Percentiles rank a stretch among this genome's conserved stretches.
phyloP scores from a whole-genome alignment of 2,888 invertebrate species.

The Drosophila borealis region DNA sequence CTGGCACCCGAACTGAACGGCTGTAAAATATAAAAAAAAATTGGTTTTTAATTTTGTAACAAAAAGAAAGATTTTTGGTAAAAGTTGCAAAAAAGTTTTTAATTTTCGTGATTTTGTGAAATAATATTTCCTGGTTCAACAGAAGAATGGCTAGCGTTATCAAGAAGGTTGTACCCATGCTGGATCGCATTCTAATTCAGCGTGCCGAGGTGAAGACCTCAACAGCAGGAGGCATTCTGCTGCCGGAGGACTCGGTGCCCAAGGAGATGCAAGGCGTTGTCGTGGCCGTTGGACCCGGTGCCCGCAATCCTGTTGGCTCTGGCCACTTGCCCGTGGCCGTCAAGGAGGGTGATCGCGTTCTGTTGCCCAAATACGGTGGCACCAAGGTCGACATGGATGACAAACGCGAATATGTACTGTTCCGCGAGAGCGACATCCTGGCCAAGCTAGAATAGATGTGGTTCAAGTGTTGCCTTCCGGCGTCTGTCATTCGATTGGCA shows the following conservation, averaged over 20 bases:
- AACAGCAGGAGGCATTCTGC: constrained; percentile 97
- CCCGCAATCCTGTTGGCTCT: constrained; percentile 93
- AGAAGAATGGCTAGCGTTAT: constrained; percentile 71
- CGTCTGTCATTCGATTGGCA: background rate
- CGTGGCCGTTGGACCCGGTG: constrained; percentile 96
- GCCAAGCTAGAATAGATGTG: constrained; percentile 91
- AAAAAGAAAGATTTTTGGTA: constrained; percentile 6
- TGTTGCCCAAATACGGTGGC: constrained; percentile 99
- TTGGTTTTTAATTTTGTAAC: background rate
- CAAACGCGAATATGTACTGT: constrained; percentile 96
- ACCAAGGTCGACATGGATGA: constrained; percentile 96
- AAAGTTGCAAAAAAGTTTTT: background rate
- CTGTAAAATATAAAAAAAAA: constrained; percentile 15
- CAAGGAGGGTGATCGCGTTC: constrained; percentile 95
- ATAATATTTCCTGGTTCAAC: background rate
- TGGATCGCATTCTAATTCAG: constrained; percentile 97
- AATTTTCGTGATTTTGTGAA: background rate
- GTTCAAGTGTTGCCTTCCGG: background rate
- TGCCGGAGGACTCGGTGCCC: constrained; percentile 97
- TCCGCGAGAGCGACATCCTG: constrained; percentile 97
- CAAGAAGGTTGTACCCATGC: constrained; percentile 92
- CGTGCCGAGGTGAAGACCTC: constrained; percentile 95
- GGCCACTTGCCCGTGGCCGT: constrained; percentile 92
- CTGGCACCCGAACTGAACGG: constrained; percentile 14
- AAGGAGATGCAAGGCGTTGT: constrained; percentile 97